These are phyloP conservation scores for Melanaphis sacchari DNA, from an alignment of 1,140 invertebrate genomes.

Conservation along the genomic window DNA sequence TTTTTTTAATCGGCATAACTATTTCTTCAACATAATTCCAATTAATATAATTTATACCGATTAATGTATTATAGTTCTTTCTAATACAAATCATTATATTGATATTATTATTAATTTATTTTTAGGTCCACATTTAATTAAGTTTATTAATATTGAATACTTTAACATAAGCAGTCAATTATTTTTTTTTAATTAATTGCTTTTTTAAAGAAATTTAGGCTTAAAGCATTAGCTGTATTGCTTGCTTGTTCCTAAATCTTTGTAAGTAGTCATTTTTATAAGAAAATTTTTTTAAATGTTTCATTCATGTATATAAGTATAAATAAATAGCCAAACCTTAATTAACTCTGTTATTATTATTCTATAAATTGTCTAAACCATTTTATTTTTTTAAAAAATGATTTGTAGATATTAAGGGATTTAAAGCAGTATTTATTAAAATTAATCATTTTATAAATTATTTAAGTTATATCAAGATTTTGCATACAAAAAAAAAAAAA, in stretches of 20 bases:
- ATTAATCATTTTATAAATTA: too few species aligned
- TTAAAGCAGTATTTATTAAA: neutral
- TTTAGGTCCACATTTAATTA: slow-evolving; percentile 22
- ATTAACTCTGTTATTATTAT: neutral
- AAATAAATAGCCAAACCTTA: slow-evolving; percentile 29
- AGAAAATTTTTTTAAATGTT: slow-evolving; percentile 20
- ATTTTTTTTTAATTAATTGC: slow-evolving; percentile 29
- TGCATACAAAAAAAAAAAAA: too few species aligned
- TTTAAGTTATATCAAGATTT: too few species aligned
- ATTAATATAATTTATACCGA: slow-evolving; percentile 8
- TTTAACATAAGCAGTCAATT: slow-evolving; percentile 33
- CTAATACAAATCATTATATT: slow-evolving; percentile 40
- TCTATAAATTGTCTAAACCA: neutral
- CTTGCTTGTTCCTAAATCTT: slow-evolving; percentile 48
- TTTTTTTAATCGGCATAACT: neutral
- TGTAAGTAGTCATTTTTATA: slow-evolving; percentile 48
- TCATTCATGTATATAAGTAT: slow-evolving; percentile 37
- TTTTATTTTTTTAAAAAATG: neutral
- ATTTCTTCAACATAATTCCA: slow-evolving; percentile 43
- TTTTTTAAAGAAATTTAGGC: slow-evolving; percentile 39
- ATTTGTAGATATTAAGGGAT: neutral
- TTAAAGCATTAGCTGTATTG: slow-evolving; percentile 42
- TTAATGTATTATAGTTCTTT: slow-evolving; percentile 51
- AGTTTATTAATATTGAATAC: slow-evolving; percentile 25
- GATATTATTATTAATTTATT: slow-evolving; percentile 42